Evolutionary conservation across 2,113 vertebrate genomes (phyloP), one percentile per base, ranked within the genome.

Genomic region (Rhea americana): DNA sequence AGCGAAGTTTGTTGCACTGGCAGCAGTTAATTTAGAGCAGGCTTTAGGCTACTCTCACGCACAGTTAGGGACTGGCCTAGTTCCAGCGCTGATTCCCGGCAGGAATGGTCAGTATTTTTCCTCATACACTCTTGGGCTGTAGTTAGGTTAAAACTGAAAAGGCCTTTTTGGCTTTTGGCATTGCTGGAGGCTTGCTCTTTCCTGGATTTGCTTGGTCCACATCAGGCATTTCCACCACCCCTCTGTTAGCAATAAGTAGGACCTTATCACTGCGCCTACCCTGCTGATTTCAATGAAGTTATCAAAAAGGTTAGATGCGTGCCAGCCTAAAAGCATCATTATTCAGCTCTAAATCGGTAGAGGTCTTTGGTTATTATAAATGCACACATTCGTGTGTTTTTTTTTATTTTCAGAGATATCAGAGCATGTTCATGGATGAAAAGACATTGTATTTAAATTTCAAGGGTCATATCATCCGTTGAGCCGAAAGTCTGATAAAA

Each of bases 371-470:
- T 79, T 89, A 55, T 58, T 65, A 25, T 43, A 85, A 85, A 85
- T 22, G 68, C 82, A 53, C 41, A 28, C 79, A 8, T 43, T 39
- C 67, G 13, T 75, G 9, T 82, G 12, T 70, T 41, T 65, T 89
- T 41, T 63, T 87, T 93, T 86, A 30, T 82, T 91, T 79, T 28
- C 30, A 61, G 83, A 93, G 67, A 55, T 89, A 87, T 63, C 85
- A 63, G 87, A 93, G 87, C 18, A 0, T 55, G 84, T 70, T 95
- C 14, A 12, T 70, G 94, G 91, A 87, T 96, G 89, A 94, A 94
- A 92, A 91, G 84, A 47, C 75, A 15, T 37, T 24, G 10, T 83
- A 85, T 96, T 94, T 91, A 92, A 95, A 93, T 96, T 92, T 94
- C 87, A 94, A 92, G 87, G 94, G 87, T 82, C 75, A 14, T 55